Percentiles rank a stretch among this genome's conserved stretches.
Conservation (phyloP, 2,113 vertebrate species). For the Oostethus manadensis region DNA sequence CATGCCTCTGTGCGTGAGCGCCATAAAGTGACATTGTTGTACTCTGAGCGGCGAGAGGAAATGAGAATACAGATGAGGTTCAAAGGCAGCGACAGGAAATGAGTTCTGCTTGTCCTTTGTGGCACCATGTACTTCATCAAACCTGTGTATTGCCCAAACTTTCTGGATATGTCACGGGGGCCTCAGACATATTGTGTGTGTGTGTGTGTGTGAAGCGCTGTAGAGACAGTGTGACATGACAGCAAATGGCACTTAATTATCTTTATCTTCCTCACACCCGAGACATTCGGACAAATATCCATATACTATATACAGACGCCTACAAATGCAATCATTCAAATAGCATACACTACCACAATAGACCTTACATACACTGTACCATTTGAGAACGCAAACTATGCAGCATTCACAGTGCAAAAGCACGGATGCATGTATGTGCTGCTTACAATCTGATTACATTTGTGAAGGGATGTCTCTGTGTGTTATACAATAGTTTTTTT, state of each 20-base stretch:
- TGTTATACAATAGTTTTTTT: constrained; percentile 32
- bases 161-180: constrained; percentile 41
- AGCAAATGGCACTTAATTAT: constrained; percentile 47
- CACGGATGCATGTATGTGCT: not conserved
- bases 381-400: not conserved
- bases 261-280: constrained; percentile 13
- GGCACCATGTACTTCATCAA: constrained; percentile 69
- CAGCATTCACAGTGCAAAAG: not conserved
- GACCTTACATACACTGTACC: not conserved
- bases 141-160: constrained; percentile 47
- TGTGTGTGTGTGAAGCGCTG: constrained; percentile 2
- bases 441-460: too few species aligned
- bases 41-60: constrained; percentile 58
- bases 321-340: not conserved
- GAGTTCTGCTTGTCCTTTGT: constrained; percentile 68
- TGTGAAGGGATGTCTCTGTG: constrained; percentile 2
- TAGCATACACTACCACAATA: not conserved
- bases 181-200: constrained; percentile 26
- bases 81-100: constrained; percentile 68
- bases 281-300: constrained; percentile 15
- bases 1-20: constrained; percentile 36
- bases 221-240: constrained; percentile 41
- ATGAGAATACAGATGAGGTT: constrained; percentile 66
- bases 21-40: constrained; percentile 57
- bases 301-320: constrained; percentile 6